phyloP scores from a whole-genome alignment of 2,113 vertebrate genomes.

The Dromiciops gliroides region DNA sequence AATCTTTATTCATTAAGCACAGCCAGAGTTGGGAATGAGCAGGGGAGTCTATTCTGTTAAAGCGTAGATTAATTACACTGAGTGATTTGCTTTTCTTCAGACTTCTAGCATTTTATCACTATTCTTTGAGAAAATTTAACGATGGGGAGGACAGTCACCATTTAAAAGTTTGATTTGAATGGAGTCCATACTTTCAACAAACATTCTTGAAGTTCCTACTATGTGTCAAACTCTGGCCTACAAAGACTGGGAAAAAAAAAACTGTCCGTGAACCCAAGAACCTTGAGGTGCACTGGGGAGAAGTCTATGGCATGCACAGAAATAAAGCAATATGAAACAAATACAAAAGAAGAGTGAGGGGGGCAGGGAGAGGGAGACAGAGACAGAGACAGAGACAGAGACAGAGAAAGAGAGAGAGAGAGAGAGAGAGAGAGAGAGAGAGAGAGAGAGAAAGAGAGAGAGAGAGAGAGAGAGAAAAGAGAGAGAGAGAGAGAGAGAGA shows the following conservation, averaged over 20 bases:
- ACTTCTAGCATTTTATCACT: slow-evolving; percentile 69
- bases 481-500: too few relatives aligned
- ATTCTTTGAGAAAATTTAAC: slow-evolving; percentile 51
- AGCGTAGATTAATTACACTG: slow-evolving; percentile 70
- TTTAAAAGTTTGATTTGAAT: slow-evolving; percentile 67
- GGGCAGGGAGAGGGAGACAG: rapidly evolving
- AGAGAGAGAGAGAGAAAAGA: too few relatives aligned
- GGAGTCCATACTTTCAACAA: not conserved
- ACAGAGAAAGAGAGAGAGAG: too few relatives aligned
- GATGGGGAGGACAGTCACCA: slow-evolving; percentile 50
- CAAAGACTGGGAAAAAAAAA: not conserved
- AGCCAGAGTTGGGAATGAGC: slow-evolving; percentile 67
- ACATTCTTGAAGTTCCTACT: not conserved
- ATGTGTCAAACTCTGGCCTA: not conserved
- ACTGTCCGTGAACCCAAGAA: not conserved
- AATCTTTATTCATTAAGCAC: slow-evolving; percentile 76
- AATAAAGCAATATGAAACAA: not conserved
- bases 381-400: too few relatives aligned
- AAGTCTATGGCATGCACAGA: not conserved
- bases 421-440: too few relatives aligned
- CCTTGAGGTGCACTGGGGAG: not conserved
- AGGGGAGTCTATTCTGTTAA: slow-evolving; percentile 70
- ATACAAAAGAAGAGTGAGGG: not conserved
- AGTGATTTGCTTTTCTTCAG: slow-evolving; percentile 74
- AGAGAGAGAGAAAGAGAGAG: too few relatives aligned